Percentiles rank a stretch among this genome's conserved stretches.
phyloP scores from a whole-genome alignment of 1,140 invertebrate species.

The Trialeurodes vaporariorum region DNA sequence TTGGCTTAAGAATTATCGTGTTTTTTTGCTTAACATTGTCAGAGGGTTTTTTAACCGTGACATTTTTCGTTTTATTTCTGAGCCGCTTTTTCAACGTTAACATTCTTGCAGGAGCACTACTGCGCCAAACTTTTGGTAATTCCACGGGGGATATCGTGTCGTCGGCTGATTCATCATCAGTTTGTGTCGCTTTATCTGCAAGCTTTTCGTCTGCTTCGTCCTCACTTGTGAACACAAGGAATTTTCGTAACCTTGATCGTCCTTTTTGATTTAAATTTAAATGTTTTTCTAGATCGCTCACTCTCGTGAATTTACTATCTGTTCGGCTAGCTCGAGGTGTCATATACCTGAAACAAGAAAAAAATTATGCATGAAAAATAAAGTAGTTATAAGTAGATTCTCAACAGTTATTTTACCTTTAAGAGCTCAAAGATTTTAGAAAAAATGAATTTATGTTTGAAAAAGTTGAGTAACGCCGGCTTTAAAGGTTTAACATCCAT shows the following conservation, averaged over 20 bases:
- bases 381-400: too few species aligned
- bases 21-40: too few species aligned
- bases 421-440: too few species aligned
- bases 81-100: not conserved
- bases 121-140: not conserved
- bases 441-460: too few species aligned
- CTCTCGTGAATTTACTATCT: not conserved
- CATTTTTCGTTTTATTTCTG: not conserved
- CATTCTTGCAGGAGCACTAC: not conserved
- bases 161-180: not conserved
- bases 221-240: not conserved
- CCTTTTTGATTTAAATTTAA: not conserved
- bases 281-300: not conserved
- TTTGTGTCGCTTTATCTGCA: not conserved
- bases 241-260: not conserved
- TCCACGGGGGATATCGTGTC: not conserved
- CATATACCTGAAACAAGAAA: not conserved
- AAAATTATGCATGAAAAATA: not conserved
- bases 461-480: too few species aligned
- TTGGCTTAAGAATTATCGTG: not conserved
- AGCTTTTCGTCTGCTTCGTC: not conserved
- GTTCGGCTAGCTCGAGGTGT: not conserved
- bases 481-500: too few species aligned
- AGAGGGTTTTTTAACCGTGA: not conserved
- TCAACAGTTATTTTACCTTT: too few species aligned